Evolutionary conservation across 2,888 invertebrate genomes (phyloP).

Genomic region (Lasioglossum lativentre): DNA sequence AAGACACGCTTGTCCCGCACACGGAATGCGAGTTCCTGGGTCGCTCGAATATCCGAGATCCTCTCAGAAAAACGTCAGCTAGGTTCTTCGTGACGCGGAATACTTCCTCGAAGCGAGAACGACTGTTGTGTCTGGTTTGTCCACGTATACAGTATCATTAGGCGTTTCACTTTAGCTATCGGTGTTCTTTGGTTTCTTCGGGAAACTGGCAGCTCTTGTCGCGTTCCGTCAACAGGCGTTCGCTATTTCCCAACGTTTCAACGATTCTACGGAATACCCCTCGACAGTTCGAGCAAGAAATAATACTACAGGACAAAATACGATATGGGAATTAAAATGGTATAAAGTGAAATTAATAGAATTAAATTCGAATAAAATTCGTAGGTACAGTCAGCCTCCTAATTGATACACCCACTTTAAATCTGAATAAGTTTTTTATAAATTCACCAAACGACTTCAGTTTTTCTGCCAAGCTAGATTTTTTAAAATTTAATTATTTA

Average conservation of each 20-base stretch:
- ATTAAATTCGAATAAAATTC: no score
- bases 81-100: slow-evolving; percentile 53
- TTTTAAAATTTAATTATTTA: no score
- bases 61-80: slow-evolving; percentile 63
- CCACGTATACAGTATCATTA: slow-evolving; percentile 50
- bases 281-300: background rate
- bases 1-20: slow-evolving; percentile 69
- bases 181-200: slow-evolving; percentile 28
- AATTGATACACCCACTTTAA: no score
- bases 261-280: background rate
- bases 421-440: no score
- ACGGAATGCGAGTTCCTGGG: slow-evolving; percentile 68
- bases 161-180: slow-evolving; percentile 37
- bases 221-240: background rate
- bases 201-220: slow-evolving; percentile 20
- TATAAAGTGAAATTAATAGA: no score
- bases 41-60: slow-evolving; percentile 66
- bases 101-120: slow-evolving; percentile 57
- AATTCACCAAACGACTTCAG: no score
- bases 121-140: slow-evolving; percentile 56
- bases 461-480: no score
- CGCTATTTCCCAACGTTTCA: slow-evolving; percentile 20
- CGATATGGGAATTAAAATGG: no score
- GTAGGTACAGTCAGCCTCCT: no score
- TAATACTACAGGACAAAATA: no score